Conservation (phyloP, 2,797 vertebrate species). For the Pangasius djambal region DNA sequence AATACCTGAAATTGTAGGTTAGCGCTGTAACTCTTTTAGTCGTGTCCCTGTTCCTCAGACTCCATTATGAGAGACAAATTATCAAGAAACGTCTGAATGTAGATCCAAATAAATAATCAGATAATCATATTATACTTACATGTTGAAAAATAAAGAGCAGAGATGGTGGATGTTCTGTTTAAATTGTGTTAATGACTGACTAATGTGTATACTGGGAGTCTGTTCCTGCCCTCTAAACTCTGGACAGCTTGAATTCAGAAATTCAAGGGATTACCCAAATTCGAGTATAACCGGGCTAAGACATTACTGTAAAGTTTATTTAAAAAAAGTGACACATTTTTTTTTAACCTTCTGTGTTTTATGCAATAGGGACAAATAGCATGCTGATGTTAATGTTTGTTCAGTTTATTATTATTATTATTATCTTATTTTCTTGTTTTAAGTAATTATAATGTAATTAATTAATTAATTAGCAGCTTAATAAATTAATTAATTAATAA, state of each 20-base stretch:
- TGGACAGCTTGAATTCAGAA: slow-evolving; percentile 19
- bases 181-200: slow-evolving; percentile 78
- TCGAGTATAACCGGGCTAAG: background rate
- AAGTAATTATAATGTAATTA: background rate
- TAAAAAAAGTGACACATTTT: background rate
- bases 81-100: background rate
- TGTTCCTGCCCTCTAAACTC: slow-evolving; percentile 48
- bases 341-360: background rate
- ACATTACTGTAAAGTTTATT: background rate
- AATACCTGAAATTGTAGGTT: background rate
- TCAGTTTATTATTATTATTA: background rate
- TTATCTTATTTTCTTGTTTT: background rate
- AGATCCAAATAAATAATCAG: background rate
- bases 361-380: background rate
- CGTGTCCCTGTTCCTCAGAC: background rate
- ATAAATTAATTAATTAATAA: background rate
- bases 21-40: background rate
- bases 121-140: slow-evolving; percentile 67
- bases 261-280: background rate
- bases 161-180: slow-evolving; percentile 55
- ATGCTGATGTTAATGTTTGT: background rate
- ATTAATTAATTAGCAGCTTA: too few species aligned
- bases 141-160: slow-evolving; percentile 48
- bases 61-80: background rate
- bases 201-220: slow-evolving; percentile 77